These are phyloP conservation scores for Coleophora deauratella DNA, from an alignment of 2,888 invertebrate genomes.

Conservation along the genomic window DNA sequence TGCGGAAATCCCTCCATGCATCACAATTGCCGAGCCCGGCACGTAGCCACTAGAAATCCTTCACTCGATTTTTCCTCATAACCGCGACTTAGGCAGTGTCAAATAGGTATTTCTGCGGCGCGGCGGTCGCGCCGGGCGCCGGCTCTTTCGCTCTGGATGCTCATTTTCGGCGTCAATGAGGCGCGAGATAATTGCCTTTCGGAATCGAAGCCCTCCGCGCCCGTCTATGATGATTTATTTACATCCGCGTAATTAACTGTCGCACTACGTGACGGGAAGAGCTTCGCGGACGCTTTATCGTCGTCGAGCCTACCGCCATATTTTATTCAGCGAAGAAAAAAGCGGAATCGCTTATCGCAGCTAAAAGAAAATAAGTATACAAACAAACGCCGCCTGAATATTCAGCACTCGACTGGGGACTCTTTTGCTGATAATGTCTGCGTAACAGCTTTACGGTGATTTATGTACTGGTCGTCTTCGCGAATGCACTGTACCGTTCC, in stretches of 20 bases:
- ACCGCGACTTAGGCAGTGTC: slow-evolving; percentile 51
- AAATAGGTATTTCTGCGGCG: slow-evolving; percentile 47
- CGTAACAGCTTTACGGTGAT: slow-evolving; percentile 49
- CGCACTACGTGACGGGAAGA: slow-evolving; percentile 71
- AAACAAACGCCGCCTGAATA: slow-evolving; percentile 66
- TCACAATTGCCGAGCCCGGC: slow-evolving; percentile 54
- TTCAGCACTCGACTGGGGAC: slow-evolving; percentile 54
- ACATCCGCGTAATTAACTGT: slow-evolving; percentile 73
- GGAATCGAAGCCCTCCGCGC: slow-evolving; percentile 64
- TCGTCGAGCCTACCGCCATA: slow-evolving; percentile 51
- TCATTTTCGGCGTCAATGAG: slow-evolving; percentile 68
- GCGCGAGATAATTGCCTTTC: slow-evolving; percentile 70
- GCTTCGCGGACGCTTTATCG: slow-evolving; percentile 64
- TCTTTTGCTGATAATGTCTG: slow-evolving; percentile 57
- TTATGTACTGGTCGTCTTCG: slow-evolving; percentile 45
- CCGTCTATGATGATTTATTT: slow-evolving; percentile 73
- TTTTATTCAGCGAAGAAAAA: slow-evolving; percentile 59
- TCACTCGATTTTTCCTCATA: slow-evolving; percentile 57
- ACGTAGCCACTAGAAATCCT: slow-evolving; percentile 53
- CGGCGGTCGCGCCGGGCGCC: slow-evolving; percentile 31
- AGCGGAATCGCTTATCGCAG: slow-evolving; percentile 59
- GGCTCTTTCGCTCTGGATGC: slow-evolving; percentile 33
- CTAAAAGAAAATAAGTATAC: slow-evolving; percentile 59
- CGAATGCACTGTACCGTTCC: slow-evolving; percentile 21
- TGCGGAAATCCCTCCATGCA: slow-evolving; percentile 59